A percentile compares a stretch with the other conserved stretches of the same genome.
phyloP scores from a whole-genome alignment of 2,113 vertebrate species.

The Geococcyx californianus region DNA sequence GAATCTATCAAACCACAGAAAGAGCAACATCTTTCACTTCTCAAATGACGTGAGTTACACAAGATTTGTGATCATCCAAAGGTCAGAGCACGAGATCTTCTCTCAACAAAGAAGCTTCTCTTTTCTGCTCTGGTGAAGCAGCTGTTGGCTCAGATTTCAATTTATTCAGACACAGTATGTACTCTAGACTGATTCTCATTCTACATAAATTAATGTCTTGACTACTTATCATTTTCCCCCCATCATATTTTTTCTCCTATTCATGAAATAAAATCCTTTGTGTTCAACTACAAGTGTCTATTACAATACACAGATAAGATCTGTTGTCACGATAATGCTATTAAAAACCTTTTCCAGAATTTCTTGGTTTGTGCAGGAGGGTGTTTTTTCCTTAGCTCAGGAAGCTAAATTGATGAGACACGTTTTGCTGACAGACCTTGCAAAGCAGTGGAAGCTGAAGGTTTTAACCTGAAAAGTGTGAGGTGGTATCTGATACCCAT shows the following conservation, averaged over 20 bases:
- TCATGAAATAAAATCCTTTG: not conserved
- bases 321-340: not conserved
- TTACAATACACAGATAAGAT: not conserved
- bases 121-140: conserved; percentile 6
- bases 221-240: not conserved
- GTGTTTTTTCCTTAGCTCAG: not conserved
- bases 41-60: not conserved
- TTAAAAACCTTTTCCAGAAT: not conserved
- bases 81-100: not conserved
- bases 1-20: not conserved
- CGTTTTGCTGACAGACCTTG: not conserved
- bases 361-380: not conserved
- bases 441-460: not conserved
- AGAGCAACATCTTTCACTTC: not conserved
- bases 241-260: not conserved
- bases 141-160: conserved; percentile 23
- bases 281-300: not conserved
- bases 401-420: not conserved
- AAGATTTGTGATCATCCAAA: not conserved
- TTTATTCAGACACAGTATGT: not conserved
- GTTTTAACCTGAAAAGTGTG: not conserved
- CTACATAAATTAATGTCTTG: not conserved
- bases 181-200: not conserved
- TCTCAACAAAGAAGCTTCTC: not conserved
- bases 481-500: not conserved